Percentiles rank a stretch among this genome's conserved stretches.
Conservation (phyloP, 2,113 vertebrate genomes). For the Corydoras sp. region DNA sequence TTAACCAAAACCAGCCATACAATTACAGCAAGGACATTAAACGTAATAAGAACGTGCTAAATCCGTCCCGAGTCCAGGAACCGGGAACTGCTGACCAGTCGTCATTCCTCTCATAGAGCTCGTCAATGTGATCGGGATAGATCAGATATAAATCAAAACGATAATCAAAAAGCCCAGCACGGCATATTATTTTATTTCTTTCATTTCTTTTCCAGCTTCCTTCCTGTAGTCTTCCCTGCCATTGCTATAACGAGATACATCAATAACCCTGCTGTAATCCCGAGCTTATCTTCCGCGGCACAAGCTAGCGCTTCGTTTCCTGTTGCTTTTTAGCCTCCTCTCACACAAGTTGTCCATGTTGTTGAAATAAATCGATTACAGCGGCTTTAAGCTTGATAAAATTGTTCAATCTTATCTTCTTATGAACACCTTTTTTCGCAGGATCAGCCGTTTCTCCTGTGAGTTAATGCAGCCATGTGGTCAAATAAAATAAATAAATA, state of each 20-base stretch:
- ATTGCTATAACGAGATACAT: neutral
- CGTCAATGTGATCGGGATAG: too few relatives aligned
- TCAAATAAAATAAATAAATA: too few relatives aligned
- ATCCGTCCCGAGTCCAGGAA: neutral
- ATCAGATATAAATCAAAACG: too few relatives aligned
- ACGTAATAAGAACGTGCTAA: slow-evolving; percentile 6
- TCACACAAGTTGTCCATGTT: neutral
- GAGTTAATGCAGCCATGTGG: neutral
- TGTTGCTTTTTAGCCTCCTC: neutral
- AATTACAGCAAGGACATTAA: slow-evolving; percentile 17
- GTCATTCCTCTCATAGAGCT: too few relatives aligned
- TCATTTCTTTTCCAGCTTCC: neutral
- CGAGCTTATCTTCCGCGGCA: neutral
- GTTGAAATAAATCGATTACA: neutral
- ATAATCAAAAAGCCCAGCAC: too few relatives aligned
- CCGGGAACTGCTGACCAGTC: neutral
- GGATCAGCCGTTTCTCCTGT: neutral
- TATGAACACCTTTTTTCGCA: neutral
- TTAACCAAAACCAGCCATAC: slow-evolving; percentile 16
- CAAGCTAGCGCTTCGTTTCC: neutral
- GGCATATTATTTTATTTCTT: neutral
- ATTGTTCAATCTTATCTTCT: neutral
- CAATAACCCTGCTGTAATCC: neutral
- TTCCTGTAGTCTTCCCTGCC: neutral
- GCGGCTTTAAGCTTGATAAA: neutral